A percentile compares a stretch with the other conserved stretches of the same genome.
Evolutionary conservation across 1,140 invertebrate genomes (phyloP).

Genomic region (Lepidurus arcticus): DNA sequence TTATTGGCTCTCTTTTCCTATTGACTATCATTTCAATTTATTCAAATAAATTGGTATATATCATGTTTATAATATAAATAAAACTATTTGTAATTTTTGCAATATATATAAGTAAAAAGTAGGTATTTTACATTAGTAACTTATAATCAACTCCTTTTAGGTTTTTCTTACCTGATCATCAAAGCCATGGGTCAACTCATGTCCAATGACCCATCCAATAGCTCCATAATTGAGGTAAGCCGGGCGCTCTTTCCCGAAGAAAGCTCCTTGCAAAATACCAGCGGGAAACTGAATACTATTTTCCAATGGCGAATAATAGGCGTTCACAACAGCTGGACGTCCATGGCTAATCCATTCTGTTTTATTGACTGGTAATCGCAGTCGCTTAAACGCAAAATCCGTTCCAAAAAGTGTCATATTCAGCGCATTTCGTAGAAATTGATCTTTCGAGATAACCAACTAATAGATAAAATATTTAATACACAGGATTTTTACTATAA

Average conservation of each 20-base stretch:
- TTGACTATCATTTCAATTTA: no score
- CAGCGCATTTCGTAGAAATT: constrained; percentile 66
- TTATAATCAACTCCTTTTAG: no score
- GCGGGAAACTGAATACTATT: constrained; percentile 86
- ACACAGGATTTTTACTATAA: neutral
- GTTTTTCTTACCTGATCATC: constrained; percentile 62
- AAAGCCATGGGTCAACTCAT: constrained; percentile 90
- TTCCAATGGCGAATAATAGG: constrained; percentile 73
- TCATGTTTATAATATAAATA: no score
- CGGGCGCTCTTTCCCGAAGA: constrained; percentile 75
- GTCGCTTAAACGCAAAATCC: constrained; percentile 66
- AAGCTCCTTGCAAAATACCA: constrained; percentile 81
- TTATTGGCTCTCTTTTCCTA: no score
- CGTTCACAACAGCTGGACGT: constrained; percentile 70
- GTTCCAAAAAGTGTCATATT: constrained; percentile 67
- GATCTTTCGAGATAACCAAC: constrained; percentile 60
- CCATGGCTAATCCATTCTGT: constrained; percentile 74
- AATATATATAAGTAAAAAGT: neutral
- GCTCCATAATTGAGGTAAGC: constrained; percentile 87
- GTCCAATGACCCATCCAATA: constrained; percentile 86
- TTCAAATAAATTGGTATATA: no score
- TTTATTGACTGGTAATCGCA: constrained; percentile 72
- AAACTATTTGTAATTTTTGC: no score
- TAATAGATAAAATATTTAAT: constrained; percentile 43
- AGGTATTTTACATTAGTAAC: no score